Evolutionary conservation across 2,113 vertebrate species (phyloP).

Genomic region (Dissostichus mawsoni): DNA sequence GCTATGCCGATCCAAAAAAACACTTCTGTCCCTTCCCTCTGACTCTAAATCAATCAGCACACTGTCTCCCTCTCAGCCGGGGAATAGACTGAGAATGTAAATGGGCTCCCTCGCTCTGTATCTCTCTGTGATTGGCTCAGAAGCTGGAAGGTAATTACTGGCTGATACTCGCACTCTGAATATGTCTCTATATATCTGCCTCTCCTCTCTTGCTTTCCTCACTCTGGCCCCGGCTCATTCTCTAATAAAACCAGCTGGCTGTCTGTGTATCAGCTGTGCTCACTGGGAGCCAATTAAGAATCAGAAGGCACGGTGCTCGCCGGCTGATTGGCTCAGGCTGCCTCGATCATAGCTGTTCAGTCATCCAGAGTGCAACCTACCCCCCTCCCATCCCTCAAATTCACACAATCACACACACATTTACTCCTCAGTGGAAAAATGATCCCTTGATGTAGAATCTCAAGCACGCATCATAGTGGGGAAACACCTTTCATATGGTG

Average conservation of each 20-base stretch:
- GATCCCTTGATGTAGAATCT: conserved; percentile 55
- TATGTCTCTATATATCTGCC: conserved; percentile 53
- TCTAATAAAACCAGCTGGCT: conserved; percentile 76
- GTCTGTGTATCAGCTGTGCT: conserved; percentile 73
- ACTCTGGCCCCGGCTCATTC: conserved; percentile 63
- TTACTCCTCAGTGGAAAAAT: conserved; percentile 17
- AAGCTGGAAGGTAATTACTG: conserved; percentile 63
- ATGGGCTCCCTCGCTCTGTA: conserved; percentile 49
- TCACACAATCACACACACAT: conserved; percentile 23
- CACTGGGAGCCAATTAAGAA: conserved; percentile 82
- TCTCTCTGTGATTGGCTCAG: conserved; percentile 61
- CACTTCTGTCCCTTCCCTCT: conserved; percentile 51
- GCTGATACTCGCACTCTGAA: conserved; percentile 29
- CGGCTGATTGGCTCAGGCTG: conserved; percentile 78
- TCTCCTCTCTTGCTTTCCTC: conserved; percentile 46
- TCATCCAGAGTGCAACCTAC: conserved; percentile 56
- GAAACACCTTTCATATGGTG: conserved; percentile 28
- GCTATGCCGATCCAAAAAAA: conserved; percentile 50
- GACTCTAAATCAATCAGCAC: conserved; percentile 52
- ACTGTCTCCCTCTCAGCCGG: conserved; percentile 50
- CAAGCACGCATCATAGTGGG: conserved; percentile 27
- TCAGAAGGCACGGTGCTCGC: conserved; percentile 66
- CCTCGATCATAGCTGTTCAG: conserved; percentile 59
- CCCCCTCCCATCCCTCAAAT: conserved; percentile 30
- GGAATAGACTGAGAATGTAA: conserved; percentile 50